A percentile compares a stretch with the other conserved stretches of the same genome.
Evolutionary conservation across 1,140 invertebrate species (phyloP).

Genomic region (Sarcophaga peregrina): DNA sequence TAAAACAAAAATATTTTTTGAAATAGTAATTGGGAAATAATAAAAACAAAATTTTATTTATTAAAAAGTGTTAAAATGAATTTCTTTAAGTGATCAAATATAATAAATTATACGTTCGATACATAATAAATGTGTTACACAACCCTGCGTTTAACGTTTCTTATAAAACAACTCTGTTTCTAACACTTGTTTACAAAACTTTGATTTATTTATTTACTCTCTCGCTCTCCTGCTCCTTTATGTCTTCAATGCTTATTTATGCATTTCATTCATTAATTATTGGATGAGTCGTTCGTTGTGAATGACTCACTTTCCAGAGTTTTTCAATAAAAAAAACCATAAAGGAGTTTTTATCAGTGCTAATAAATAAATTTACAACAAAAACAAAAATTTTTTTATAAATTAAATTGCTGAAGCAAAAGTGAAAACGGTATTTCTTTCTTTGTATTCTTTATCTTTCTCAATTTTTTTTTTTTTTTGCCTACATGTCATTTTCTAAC

Average conservation of each 20-base stretch:
- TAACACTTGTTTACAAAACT: not conserved
- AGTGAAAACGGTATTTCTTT: no score
- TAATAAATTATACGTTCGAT: no score
- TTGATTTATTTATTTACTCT: not conserved
- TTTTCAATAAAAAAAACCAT: not conserved
- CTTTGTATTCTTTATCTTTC: not conserved
- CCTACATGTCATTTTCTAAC: not conserved
- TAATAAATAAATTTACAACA: no score
- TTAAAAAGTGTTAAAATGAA: no score
- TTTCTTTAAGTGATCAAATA: no score
- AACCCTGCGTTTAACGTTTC: not conserved
- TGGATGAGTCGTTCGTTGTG: constrained; percentile 17
- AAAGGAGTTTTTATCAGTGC: no score
- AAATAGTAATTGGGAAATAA: no score
- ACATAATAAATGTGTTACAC: not conserved
- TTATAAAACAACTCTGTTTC: not conserved
- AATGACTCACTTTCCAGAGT: constrained; percentile 1
- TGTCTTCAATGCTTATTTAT: not conserved
- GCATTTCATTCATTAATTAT: not conserved
- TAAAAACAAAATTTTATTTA: no score
- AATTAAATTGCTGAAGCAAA: not conserved
- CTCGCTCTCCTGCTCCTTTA: not conserved
- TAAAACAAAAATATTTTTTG: no score
- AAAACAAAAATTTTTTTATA: no score
- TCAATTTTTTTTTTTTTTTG: not conserved